A percentile compares a stretch with the other conserved stretches of the same genome.
Evolutionary conservation across 2,113 vertebrate genomes (phyloP).

Genomic region (Tupaia tana): DNA sequence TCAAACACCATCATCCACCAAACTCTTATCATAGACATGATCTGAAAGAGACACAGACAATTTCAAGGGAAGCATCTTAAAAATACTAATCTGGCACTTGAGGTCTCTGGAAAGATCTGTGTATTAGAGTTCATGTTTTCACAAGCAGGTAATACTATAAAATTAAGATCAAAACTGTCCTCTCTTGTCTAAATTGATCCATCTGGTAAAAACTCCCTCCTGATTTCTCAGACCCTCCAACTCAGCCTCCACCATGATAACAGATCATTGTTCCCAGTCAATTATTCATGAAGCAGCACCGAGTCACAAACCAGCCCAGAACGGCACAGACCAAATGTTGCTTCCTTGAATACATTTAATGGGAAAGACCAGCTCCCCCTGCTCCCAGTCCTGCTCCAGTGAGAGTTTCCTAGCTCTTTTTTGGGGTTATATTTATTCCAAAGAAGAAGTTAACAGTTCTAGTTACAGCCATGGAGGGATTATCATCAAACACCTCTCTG

Average conservation of each 20-base stretch:
- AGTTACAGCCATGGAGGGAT: background rate
- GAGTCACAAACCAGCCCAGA: background rate
- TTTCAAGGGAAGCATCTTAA: slow-evolving; percentile 22
- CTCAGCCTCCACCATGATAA: background rate
- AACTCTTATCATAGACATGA: background rate
- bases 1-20: background rate
- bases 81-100: background rate
- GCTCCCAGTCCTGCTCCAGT: background rate
- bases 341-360: background rate
- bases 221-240: background rate
- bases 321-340: background rate
- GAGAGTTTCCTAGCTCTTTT: background rate
- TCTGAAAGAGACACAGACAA: background rate
- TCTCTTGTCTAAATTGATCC: background rate
- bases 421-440: background rate
- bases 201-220: background rate
- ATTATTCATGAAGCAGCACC: fast-evolving
- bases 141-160: background rate
- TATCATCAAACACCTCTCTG: background rate
- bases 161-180: background rate
- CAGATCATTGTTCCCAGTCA: background rate
- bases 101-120: background rate
- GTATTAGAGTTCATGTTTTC: background rate
- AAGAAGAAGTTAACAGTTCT: background rate
- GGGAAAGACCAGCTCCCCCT: background rate